Percentiles rank a stretch among this genome's conserved stretches.
These are phyloP conservation scores for Todiramphus chloris DNA, from an alignment of 2,113 vertebrate genomes.

Conservation along the genomic window DNA sequence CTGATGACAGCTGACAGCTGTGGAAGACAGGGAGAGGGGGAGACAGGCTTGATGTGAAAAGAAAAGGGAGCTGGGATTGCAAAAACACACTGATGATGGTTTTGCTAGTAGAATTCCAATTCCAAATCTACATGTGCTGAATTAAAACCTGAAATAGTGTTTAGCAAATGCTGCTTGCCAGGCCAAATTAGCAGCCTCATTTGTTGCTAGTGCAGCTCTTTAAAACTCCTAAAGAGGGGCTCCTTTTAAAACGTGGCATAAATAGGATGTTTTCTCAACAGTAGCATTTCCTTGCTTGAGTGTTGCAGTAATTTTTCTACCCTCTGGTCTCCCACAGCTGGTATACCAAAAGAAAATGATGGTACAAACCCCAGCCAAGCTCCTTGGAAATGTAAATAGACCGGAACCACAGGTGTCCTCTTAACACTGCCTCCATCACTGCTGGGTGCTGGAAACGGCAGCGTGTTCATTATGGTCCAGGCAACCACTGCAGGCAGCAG, in stretches of 20 bases:
- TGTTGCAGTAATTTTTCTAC: constrained; percentile 13
- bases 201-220: constrained; percentile 53
- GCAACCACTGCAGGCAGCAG: background rate
- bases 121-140: constrained; percentile 45
- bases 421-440: constrained; percentile 15
- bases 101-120: constrained; percentile 34
- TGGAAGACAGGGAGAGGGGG: constrained; percentile 13
- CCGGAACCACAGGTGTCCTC: constrained; percentile 47
- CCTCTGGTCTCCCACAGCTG: constrained; percentile 61
- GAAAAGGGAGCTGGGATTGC: constrained; percentile 37
- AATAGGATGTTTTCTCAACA: constrained; percentile 66
- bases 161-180: constrained; percentile 43
- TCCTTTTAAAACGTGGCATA: constrained; percentile 54
- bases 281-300: constrained; percentile 41
- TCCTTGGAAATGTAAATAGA: constrained; percentile 61
- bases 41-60: constrained; percentile 10
- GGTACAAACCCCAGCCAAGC: constrained; percentile 39
- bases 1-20: constrained; percentile 64
- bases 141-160: constrained; percentile 54
- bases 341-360: constrained; percentile 27
- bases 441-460: constrained; percentile 36
- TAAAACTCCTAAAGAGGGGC: constrained; percentile 23
- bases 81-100: constrained; percentile 19
- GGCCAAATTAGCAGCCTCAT: constrained; percentile 55
- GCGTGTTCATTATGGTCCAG: background rate